phyloP scores from a whole-genome alignment of 2,888 invertebrate species.

The Harpalus rubripes region DNA sequence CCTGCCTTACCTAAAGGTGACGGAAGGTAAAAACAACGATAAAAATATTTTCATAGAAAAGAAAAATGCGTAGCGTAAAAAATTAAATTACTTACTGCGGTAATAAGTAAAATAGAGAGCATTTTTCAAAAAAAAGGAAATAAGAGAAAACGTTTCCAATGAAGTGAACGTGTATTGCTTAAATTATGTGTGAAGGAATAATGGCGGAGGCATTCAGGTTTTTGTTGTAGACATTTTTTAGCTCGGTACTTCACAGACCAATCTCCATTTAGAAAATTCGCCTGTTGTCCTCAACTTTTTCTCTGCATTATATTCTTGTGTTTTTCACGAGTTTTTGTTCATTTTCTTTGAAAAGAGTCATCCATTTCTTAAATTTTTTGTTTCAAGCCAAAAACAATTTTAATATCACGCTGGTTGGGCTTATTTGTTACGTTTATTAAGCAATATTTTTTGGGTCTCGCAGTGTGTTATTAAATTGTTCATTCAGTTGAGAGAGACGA shows the following conservation, averaged over 20 bases:
- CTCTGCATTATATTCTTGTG: slow-evolving; percentile 32
- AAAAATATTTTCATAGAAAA: background rate
- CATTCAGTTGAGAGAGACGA: background rate
- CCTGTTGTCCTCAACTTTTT: slow-evolving; percentile 25
- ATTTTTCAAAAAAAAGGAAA: background rate
- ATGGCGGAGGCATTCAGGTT: background rate
- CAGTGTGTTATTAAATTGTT: slow-evolving; percentile 2
- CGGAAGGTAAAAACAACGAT: background rate
- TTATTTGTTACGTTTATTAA: slow-evolving; percentile 21
- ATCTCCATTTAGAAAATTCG: slow-evolving; percentile 34
- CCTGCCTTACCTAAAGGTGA: too few relatives aligned
- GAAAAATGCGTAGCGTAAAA: background rate
- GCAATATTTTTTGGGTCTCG: slow-evolving; percentile 22
- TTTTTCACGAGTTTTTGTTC: slow-evolving; percentile 44
- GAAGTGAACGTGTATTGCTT: slow-evolving; percentile 9
- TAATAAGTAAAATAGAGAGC: background rate
- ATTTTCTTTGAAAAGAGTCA: slow-evolving; percentile 31
- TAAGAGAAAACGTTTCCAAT: background rate
- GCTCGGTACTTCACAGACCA: slow-evolving; percentile 9
- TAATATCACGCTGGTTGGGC: slow-evolving; percentile 17
- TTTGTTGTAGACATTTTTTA: slow-evolving; percentile 26
- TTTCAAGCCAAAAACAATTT: slow-evolving; percentile 2
- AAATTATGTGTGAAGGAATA: slow-evolving; percentile 17
- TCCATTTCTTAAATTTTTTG: slow-evolving; percentile 19
- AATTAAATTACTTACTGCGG: background rate